These are phyloP conservation scores for Tolmerus cingulatus DNA, from an alignment of 2,888 invertebrate genomes.

Conservation along the genomic window DNA sequence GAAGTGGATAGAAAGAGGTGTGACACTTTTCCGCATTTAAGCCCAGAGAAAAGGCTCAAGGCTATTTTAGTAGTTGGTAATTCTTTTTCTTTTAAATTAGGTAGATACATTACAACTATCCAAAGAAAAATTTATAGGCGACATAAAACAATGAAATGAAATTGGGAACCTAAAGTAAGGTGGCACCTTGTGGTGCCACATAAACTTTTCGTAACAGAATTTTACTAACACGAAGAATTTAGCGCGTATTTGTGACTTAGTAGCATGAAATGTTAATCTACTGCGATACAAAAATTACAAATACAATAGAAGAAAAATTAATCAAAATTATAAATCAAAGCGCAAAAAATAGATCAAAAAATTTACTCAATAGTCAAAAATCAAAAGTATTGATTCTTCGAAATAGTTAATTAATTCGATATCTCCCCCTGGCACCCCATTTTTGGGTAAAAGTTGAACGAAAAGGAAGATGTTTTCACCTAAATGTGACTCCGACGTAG, in stretches of 20 bases:
- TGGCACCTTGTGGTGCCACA: not conserved
- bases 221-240: no score
- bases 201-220: no score
- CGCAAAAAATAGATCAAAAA: not conserved
- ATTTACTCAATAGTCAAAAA: not conserved
- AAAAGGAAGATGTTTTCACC: not conserved
- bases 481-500: not conserved
- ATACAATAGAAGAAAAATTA: not conserved
- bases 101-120: not conserved
- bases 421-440: not conserved
- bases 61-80: not conserved
- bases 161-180: not conserved
- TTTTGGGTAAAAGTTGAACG: not conserved
- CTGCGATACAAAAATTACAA: not conserved
- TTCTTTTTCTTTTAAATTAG: not conserved
- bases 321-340: not conserved
- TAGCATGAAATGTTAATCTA: no score
- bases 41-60: not conserved
- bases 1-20: not conserved
- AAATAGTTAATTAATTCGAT: not conserved
- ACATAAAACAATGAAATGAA: not conserved
- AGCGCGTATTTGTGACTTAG: no score
- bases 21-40: not conserved
- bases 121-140: not conserved
- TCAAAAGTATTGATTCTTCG: not conserved